phyloP scores from a whole-genome alignment of 2,888 invertebrate genomes.

The Chrysolina americana region DNA sequence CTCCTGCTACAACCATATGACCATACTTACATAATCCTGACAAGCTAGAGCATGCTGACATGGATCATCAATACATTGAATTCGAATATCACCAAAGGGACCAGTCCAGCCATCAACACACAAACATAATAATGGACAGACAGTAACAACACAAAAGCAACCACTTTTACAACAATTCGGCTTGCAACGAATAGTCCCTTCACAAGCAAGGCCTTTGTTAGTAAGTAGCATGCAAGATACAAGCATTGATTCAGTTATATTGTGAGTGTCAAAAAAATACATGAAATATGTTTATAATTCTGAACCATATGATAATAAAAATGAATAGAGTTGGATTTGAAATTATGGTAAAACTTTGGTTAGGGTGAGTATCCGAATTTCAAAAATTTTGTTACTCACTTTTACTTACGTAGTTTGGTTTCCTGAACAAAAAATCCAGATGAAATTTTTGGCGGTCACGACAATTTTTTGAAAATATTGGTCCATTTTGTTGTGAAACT shows the following conservation, averaged over 20 bases:
- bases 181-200: conserved; percentile 62
- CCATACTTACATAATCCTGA: conserved; percentile 49
- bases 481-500: too few relatives aligned
- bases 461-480: too few relatives aligned
- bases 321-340: too few relatives aligned
- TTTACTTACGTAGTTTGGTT: too few relatives aligned
- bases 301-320: too few relatives aligned
- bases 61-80: conserved; percentile 73
- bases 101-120: conserved; percentile 70
- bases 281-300: too few relatives aligned
- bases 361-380: too few relatives aligned
- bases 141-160: conserved; percentile 67
- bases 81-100: conserved; percentile 62
- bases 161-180: conserved; percentile 73
- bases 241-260: not conserved
- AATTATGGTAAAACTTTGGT: too few relatives aligned
- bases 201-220: conserved; percentile 61
- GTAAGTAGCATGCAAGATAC: conserved; percentile 51
- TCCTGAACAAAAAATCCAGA: too few relatives aligned
- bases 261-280: not conserved
- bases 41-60: conserved; percentile 77
- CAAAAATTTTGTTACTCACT: too few relatives aligned
- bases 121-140: conserved; percentile 58
- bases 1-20: not conserved
- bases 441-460: too few relatives aligned